phyloP scores from a whole-genome alignment of 1,140 invertebrate genomes.

The Gerris buenoi region DNA sequence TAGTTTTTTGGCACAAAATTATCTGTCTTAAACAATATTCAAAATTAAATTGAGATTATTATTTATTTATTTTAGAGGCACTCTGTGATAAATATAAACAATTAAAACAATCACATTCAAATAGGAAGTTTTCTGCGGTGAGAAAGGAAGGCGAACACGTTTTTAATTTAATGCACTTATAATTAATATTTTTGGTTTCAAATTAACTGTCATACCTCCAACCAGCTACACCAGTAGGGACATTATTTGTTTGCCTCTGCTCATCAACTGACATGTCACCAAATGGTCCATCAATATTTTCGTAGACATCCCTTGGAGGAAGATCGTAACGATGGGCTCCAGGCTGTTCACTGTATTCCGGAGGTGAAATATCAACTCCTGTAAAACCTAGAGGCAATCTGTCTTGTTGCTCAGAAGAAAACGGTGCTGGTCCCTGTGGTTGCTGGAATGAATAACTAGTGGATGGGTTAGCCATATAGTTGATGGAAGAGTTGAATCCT shows the following conservation, averaged over 20 bases:
- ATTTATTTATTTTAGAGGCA: no score
- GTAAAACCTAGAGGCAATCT: background rate
- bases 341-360: background rate
- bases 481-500: background rate
- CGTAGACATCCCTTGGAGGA: background rate
- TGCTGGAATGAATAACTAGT: background rate
- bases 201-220: background rate
- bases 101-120: no score
- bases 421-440: background rate
- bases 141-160: no score
- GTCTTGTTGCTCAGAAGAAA: background rate
- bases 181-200: no score
- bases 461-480: background rate
- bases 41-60: no score
- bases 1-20: no score
- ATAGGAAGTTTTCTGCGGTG: no score
- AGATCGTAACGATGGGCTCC: background rate
- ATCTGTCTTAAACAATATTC: no score
- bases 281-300: background rate
- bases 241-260: background rate
- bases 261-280: background rate
- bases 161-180: no score
- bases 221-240: background rate
- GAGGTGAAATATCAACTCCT: background rate
- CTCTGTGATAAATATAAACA: no score